These are phyloP conservation scores for Myotis myotis DNA, from an alignment of 2,797 vertebrate genomes.

Conservation along the genomic window DNA sequence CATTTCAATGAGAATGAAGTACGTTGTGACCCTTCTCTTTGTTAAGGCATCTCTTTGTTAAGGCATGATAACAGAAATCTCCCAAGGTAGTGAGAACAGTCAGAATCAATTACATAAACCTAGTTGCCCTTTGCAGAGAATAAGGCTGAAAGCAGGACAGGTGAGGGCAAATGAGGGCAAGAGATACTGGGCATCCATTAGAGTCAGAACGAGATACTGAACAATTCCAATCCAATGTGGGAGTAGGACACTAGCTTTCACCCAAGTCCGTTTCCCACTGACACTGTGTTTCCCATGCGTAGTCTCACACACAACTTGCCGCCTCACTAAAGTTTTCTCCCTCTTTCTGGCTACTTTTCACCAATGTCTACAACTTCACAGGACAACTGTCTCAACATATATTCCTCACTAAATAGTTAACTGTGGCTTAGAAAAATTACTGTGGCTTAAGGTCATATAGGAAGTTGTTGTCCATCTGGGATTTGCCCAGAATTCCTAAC, in stretches of 20 bases:
- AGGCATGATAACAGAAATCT: neutral
- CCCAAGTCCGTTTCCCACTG: neutral
- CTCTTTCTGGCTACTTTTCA: neutral
- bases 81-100: neutral
- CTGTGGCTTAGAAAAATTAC: neutral
- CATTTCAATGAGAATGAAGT: neutral
- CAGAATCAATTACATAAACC: neutral
- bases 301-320: neutral
- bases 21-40: neutral
- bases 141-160: neutral
- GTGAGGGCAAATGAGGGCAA: neutral
- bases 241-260: neutral
- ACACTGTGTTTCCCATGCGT: neutral
- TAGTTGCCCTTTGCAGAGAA: neutral
- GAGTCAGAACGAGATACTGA: neutral
- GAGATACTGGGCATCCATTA: rapidly evolving
- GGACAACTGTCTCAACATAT: neutral
- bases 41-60: neutral
- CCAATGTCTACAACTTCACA: neutral
- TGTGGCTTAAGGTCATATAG: neutral
- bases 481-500: neutral
- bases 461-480: neutral
- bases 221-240: neutral
- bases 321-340: neutral
- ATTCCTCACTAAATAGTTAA: neutral